A percentile compares a stretch with the other conserved stretches of the same genome.
Evolutionary conservation across 2,888 invertebrate genomes (phyloP).

Genomic region (Dione juno): DNA sequence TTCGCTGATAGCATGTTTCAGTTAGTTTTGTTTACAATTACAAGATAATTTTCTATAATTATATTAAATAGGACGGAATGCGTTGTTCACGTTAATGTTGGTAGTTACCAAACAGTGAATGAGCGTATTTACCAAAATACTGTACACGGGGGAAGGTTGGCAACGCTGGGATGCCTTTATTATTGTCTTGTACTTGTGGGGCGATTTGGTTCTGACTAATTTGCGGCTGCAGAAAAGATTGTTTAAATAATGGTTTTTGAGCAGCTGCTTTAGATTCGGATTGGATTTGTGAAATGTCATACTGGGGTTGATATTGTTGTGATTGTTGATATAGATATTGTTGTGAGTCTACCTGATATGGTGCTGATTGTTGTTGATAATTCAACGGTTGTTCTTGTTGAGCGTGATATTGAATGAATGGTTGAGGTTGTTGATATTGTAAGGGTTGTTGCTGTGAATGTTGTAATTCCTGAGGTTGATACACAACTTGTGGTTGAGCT

Average conservation of each 20-base stretch:
- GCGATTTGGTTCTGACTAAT: conserved; percentile 26
- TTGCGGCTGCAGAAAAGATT: conserved; percentile 25
- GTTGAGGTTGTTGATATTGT: conserved; percentile 30
- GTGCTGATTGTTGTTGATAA: conserved; percentile 25
- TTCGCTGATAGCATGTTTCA: too few species aligned
- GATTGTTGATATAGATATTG: conserved; percentile 27
- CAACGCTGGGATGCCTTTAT: conserved; percentile 46
- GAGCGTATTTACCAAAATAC: conserved; percentile 69
- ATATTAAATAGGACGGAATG: not conserved
- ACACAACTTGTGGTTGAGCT: conserved; percentile 14
- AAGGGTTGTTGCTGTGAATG: not conserved
- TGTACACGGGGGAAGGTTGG: conserved; percentile 65
- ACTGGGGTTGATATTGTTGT: conserved; percentile 45
- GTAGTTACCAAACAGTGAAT: conserved; percentile 56
- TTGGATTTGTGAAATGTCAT: conserved; percentile 41
- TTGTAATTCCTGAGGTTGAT: conserved; percentile 13
- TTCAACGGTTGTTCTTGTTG: conserved; percentile 19
- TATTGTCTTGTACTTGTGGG: conserved; percentile 45
- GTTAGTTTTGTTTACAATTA: too few species aligned
- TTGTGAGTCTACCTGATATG: conserved; percentile 31
- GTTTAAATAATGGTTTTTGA: conserved; percentile 34
- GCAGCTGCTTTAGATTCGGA: conserved; percentile 28
- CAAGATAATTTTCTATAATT: not conserved
- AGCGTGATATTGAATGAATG: conserved; percentile 11
- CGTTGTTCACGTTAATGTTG: conserved; percentile 25